Evolutionary conservation across 2,113 vertebrate genomes (phyloP), one percentile per base, ranked within the genome.

Genomic region (Numenius arquata): DNA sequence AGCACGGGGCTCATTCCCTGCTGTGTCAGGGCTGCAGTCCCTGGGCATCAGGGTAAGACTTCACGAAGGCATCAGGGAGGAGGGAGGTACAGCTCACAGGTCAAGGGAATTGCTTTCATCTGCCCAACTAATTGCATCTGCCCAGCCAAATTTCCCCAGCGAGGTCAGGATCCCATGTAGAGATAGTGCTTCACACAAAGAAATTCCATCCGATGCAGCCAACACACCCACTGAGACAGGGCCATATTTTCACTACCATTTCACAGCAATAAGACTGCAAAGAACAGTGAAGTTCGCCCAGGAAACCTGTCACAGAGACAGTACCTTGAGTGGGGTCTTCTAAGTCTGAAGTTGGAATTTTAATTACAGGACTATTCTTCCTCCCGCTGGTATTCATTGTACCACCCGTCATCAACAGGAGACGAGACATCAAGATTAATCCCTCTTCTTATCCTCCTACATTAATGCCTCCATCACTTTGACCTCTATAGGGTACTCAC

Each of bases 351-450:
- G 52, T 48, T 40, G 61, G 18, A 34, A 34, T 26, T 91, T 87
- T 74, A 70, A 29, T 29, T n/a, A 50, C 47, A 89, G 65, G 29
- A 19, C 75, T 68, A 12, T 11, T 43, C 47, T 71, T 94, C 70
- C 53, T 89, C 74, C 22, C 1, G 2, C n/a, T 65, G 36, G 27
- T 43, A 29, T 52, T 65, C 34, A 13, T 27, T 1, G 0, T 40
- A 55, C 34, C 53, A 32, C 26, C 13, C 30, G n/a, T 43, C 85
- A 70, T 22, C 79, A 73, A 15, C 29, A 68, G 59, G 58, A 90
- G 81, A 82, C 7, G 48, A 89, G 56, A 55, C 43, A 32, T 56
- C 43, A 89, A 76, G 84, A 79, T 61, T 95, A 96, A 94, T 87
- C 73, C 77, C n/a, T 59, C 63, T 43, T 88, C 47, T 95, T 48